Evolutionary conservation across 2,797 vertebrate species (phyloP), one percentile per base, ranked within the genome.

Genomic region (Megaceryle alcyon): DNA sequence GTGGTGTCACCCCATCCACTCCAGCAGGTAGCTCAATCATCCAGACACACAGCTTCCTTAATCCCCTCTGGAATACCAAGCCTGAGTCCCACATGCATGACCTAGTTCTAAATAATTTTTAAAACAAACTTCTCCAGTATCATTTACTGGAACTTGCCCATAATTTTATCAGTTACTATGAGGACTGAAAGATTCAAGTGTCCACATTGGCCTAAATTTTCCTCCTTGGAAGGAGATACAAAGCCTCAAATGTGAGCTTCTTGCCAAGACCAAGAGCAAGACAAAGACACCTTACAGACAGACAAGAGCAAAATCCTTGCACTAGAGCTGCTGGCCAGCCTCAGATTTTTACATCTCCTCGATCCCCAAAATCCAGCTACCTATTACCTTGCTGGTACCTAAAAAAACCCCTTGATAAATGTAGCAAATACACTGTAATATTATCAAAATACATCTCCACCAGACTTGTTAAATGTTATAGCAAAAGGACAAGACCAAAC

Each of bases 151-250:
- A 90, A 14, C 53, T 22, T 31, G 14, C 29, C 70, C 12, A 2
- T 29, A 37, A 75, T 56, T 75, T 53, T 44, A 9, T 3, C 26
- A 61, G 37, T 19, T 69, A 46, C 68, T 66, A 3, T 10, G 19
- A 31, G 71, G 28, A 14, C 70, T 33, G 49, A 44, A 69, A 65
- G 70, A 71, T 31, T 44, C 35, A 22, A 66, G 60, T 7, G 75
- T 82, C 78, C 1, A 0, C 6, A 4, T 0, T 64, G 51, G 64
- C 77, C 66, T 31, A 4, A 75, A 44, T 9, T 61, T 69, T 65
- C 35, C 39, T 72, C 51, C 15, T 48, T 8, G 80, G 65, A 60
- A 77, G 48, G 33, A 66, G 3, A 90, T 66, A 31, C 86, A 79
- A 82, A 86, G 78, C 78, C 88, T 81, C 56, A 33, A 16, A 26